Evolutionary conservation across 2,797 vertebrate species (phyloP).

Genomic region (Crypturellus tataupa): DNA sequence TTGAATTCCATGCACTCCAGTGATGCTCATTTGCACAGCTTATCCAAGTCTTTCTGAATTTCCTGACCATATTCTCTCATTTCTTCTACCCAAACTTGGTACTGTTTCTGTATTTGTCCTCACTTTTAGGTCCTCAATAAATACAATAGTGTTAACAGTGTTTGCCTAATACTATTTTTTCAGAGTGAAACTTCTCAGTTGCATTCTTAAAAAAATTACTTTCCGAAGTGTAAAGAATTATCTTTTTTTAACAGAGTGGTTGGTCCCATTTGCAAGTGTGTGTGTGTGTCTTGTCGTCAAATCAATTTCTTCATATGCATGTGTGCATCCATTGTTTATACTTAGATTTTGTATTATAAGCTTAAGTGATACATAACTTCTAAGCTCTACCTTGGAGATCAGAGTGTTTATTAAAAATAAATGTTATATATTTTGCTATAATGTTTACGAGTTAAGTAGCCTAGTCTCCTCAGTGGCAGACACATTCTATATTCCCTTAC

Average conservation of each 20-base stretch:
- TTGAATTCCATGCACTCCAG: neutral
- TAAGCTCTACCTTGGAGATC: neutral
- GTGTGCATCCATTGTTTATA: neutral
- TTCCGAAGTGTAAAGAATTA: neutral
- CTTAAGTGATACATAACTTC: neutral
- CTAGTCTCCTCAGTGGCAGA: neutral
- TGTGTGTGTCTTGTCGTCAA: neutral
- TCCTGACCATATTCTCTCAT: neutral
- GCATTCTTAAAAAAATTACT: neutral
- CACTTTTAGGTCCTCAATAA: neutral
- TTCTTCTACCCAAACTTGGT: neutral
- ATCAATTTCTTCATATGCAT: neutral
- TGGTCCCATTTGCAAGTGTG: neutral
- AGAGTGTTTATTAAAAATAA: neutral
- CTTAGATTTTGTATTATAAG: neutral
- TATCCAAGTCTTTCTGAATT: neutral
- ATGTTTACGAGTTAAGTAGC: neutral
- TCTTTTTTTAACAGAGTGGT: neutral
- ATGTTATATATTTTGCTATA: neutral
- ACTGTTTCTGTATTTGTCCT: neutral
- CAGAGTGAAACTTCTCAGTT: neutral
- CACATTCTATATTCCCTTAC: neutral
- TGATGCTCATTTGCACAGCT: neutral
- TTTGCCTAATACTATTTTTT: neutral
- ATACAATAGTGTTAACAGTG: neutral